Evolutionary conservation across 2,888 invertebrate species (phyloP).

Genomic region (Drosophila tanythrix): DNA sequence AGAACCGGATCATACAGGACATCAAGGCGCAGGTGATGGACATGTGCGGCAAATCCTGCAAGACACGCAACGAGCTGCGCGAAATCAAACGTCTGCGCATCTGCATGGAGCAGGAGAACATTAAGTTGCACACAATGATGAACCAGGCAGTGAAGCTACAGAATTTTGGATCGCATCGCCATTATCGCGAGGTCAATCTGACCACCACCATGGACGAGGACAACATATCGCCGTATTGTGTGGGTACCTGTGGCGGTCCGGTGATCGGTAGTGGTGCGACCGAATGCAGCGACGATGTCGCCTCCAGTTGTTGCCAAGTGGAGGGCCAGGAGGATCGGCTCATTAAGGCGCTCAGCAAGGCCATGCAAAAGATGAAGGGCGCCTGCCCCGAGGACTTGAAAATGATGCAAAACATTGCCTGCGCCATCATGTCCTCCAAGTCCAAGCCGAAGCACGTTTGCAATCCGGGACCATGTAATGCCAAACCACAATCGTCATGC

Average conservation of each 20-base stretch:
- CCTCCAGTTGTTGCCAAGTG: slow-evolving; percentile 38
- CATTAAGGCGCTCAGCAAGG: slow-evolving; percentile 62
- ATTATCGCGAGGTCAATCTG: slow-evolving; percentile 77
- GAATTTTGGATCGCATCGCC: slow-evolving; percentile 78
- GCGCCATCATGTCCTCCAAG: slow-evolving; percentile 65
- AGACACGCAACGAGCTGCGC: slow-evolving; percentile 74
- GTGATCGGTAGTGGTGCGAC: slow-evolving; percentile 21
- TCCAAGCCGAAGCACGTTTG: slow-evolving; percentile 45
- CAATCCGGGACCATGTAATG: slow-evolving; percentile 47
- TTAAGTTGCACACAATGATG: slow-evolving; percentile 80
- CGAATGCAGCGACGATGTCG: slow-evolving; percentile 57
- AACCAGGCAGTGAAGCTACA: slow-evolving; percentile 79
- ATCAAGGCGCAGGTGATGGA: slow-evolving; percentile 79
- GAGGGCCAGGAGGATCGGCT: slow-evolving; percentile 66
- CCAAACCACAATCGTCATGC: slow-evolving; percentile 25
- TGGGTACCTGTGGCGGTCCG: slow-evolving; percentile 29
- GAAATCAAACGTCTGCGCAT: slow-evolving; percentile 78
- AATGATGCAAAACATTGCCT: slow-evolving; percentile 73
- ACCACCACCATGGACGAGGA: slow-evolving; percentile 83
- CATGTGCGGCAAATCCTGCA: slow-evolving; percentile 70
- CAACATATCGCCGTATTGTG: slow-evolving; percentile 64
- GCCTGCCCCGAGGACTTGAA: slow-evolving; percentile 78
- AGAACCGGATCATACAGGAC: slow-evolving; percentile 79
- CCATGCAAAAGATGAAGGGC: slow-evolving; percentile 79
- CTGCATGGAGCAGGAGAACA: slow-evolving; percentile 82